Conservation (phyloP, 2,888 invertebrate species). For the Lagria hirta region DNA sequence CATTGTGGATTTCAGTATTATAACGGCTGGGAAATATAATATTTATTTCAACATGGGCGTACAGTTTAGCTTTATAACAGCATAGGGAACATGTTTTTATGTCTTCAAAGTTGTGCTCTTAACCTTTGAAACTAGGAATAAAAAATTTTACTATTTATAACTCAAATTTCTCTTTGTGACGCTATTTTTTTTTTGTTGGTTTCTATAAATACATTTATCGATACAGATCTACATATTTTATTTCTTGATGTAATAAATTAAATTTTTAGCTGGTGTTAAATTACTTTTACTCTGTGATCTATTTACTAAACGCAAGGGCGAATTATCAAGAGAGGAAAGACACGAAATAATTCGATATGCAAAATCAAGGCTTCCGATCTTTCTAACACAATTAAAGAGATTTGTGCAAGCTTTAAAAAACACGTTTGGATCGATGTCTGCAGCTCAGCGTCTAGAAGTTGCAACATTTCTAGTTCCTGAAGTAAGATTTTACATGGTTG, state of each 20-base stretch:
- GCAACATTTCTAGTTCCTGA: constrained; percentile 68
- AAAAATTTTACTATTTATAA: too few relatives aligned
- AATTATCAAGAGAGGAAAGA: constrained; percentile 63
- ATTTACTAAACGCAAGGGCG: constrained; percentile 64
- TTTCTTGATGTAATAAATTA: constrained; percentile 5
- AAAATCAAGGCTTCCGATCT: constrained; percentile 65
- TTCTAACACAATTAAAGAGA: constrained; percentile 63
- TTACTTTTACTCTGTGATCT: constrained; percentile 65
- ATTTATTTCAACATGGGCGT: too few relatives aligned
- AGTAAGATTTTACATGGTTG: constrained; percentile 51
- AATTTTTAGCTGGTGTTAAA: constrained; percentile 57
- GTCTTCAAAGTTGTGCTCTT: too few relatives aligned
- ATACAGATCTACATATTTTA: constrained; percentile 1
- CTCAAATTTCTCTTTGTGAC: too few relatives aligned
- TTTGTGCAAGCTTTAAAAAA: constrained; percentile 62
- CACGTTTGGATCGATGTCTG: constrained; percentile 61
- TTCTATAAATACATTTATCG: too few relatives aligned
- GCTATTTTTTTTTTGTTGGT: too few relatives aligned
- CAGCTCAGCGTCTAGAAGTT: constrained; percentile 62
- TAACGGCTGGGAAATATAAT: too few relatives aligned
- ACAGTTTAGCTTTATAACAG: too few relatives aligned
- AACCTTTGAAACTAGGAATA: too few relatives aligned
- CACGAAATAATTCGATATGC: constrained; percentile 69
- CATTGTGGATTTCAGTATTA: too few relatives aligned
- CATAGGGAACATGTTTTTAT: too few relatives aligned